Conservation (phyloP, 2,797 vertebrate genomes). For the Acrocephalus scirpaceus region DNA sequence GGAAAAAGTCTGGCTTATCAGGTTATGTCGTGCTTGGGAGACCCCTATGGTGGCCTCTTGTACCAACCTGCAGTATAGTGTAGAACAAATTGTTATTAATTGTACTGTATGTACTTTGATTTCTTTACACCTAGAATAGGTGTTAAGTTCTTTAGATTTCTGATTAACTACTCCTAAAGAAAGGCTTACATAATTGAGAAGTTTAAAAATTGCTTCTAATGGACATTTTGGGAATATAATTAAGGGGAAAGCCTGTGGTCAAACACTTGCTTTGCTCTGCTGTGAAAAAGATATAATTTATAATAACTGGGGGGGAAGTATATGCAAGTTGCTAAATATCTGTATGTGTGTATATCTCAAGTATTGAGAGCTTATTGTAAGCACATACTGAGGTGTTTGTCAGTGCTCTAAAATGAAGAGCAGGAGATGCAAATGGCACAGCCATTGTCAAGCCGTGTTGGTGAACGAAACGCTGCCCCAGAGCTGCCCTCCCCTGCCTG, state of each 20-base stretch:
- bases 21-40: conserved; percentile 1
- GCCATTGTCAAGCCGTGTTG: not conserved
- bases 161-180: not conserved
- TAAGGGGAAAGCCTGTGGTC: not conserved
- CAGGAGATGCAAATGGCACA: not conserved
- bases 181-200: not conserved
- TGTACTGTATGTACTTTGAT: not conserved
- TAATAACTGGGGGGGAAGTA: fast-evolving
- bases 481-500: not conserved
- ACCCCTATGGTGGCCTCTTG: not conserved
- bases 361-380: not conserved
- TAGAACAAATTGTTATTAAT: not conserved
- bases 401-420: not conserved
- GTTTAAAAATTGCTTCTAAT: not conserved
- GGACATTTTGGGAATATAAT: not conserved
- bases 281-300: not conserved
- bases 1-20: not conserved
- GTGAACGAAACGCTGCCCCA: not conserved
- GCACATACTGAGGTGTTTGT: not conserved
- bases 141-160: not conserved
- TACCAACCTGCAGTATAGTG: not conserved
- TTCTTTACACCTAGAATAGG: not conserved
- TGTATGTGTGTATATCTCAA: not conserved
- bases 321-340: not conserved
- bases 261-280: not conserved